Base-by-base conservation (phyloP, 2,888 invertebrate genomes). In the Magallana nippona region DNA sequence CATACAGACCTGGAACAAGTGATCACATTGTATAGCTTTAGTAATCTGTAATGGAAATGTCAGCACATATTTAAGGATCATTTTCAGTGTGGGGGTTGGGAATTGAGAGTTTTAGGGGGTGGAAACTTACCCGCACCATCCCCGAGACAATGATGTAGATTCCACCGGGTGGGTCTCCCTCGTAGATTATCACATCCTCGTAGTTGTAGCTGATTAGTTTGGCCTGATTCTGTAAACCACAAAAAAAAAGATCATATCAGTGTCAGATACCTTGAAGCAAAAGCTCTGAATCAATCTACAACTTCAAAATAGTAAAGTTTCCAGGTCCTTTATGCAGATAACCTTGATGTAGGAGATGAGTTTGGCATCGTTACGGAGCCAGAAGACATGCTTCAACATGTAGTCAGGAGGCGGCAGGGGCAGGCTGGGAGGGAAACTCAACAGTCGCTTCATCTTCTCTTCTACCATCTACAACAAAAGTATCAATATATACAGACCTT, bases 371-470 rank as follows among this genome's bases (percentile, higher is more conserved):
- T 91, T 92, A 19, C 90, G 88, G 2, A 94, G 88, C 94, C 94
- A 94, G 56, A 92, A 88, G 15, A 94, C 89, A 85, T 93, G 91
- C 13, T 88, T 86, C 32, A 94, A 88, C 85, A 94, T 90, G 83
- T 92, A 92, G 79, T 93, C 92, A 32, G 94, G 93, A 10, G 94
- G 91, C 0, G 94, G 92, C 10, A 94, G 93, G 0, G 91, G 89
- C 62, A 94, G 91, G 86, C 89, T 91, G 0, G 94, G 91, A 0
- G 94, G 94, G 0, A 93, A 90, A 71, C 88, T 91, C 87, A 92
- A 86, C 63, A 93, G 84, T 82, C 90, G 85, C 88, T 96, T 96
- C 19, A 96, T 95, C 87, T 95, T 95, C 62, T 95, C 95, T 82
- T 96, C 95, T 17, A 96, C 94, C 0, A 91, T 91, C 94, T 94